Percentiles rank a stretch among this genome's conserved stretches.
Conservation (phyloP, 2,888 invertebrate genomes). For the Lymantria dispar region DNA sequence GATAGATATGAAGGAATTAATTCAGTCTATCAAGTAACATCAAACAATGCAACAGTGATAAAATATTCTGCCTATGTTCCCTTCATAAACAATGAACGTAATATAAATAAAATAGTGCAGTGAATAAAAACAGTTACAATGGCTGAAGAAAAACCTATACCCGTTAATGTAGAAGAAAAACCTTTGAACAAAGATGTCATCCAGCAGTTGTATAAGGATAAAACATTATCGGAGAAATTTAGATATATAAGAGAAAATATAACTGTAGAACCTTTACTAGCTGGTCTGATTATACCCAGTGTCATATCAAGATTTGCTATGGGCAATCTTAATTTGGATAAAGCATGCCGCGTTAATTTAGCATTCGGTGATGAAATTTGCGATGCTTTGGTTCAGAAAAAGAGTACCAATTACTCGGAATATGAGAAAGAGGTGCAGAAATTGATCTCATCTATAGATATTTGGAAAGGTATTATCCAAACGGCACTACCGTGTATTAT, state of each 20-base stretch:
- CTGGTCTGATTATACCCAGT: conserved; percentile 86
- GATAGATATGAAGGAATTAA: conserved; percentile 37
- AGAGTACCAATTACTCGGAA: conserved; percentile 76
- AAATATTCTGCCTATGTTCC: conserved; percentile 38
- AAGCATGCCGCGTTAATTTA: conserved; percentile 70
- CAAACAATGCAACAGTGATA: conserved; percentile 48
- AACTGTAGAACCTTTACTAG: conserved; percentile 88
- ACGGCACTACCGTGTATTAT: conserved; percentile 81
- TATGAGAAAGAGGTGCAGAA: conserved; percentile 85
- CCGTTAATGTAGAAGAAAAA: conserved; percentile 58
- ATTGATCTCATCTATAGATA: conserved; percentile 79
- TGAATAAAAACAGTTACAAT: conserved; percentile 38
- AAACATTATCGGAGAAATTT: conserved; percentile 58
- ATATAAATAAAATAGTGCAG: conserved; percentile 21
- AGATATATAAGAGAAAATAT: conserved; percentile 76
- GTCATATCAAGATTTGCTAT: conserved; percentile 87
- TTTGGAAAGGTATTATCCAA: conserved; percentile 80
- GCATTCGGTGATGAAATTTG: conserved; percentile 62
- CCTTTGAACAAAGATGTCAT: conserved; percentile 52
- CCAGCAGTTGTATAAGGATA: conserved; percentile 49
- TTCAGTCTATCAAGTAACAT: conserved; percentile 55
- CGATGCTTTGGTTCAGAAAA: conserved; percentile 59
- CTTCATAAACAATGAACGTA: conserved; percentile 53
- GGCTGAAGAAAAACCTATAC: conserved; percentile 56
- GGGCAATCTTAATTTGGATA: conserved; percentile 72